Base-by-base conservation (phyloP, 2,888 invertebrate genomes). In the Tinea semifulvella region DNA sequence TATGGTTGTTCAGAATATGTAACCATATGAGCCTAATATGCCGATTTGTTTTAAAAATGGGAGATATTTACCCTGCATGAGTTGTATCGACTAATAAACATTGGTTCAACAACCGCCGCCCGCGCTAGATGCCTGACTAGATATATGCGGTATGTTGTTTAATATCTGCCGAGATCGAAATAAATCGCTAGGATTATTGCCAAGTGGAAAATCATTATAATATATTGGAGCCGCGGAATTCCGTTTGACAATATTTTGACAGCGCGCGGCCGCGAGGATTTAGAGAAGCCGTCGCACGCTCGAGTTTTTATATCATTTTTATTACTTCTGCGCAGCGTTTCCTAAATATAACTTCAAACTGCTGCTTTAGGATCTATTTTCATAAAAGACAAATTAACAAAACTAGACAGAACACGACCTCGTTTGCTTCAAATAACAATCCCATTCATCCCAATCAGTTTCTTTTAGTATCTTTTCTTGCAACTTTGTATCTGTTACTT, bases 161-260 rank as follows among this genome's bases (percentile, higher is more conserved):
- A 72, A 77, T 77, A 79, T 77, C 73, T 66, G 62, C 65, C 50
- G 63, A 62, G 74, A 77, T 79, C 69, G 63, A 79, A 79, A 80
- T 80, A 80, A 80, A 77, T 79, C 65, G 69, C 70, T 74, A 77
- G 76, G 75, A 76, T 76, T 79, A 77, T 76, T 79, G 80, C 80
- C 80, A 80, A 79, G 70, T 72, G 61, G 65, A 76, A 69, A 75
- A 76, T 72, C 72, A 71, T 71, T 74, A 65, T 74, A 79, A 76
- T 75, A 76, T 79, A 80, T 77, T 74, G 68, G 76, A 73, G 76
- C 64, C 64, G 65, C 52, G 77, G 76, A 77, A 79, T 80, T 80
- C 72, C 63, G 68, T 75, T 73, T 75, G 77, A 80, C 77, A 80
- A 75, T 80, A 80, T 80, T 80, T 77, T 80, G 80, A 80, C 80